Conservation (phyloP, 2,888 invertebrate genomes). For the Osmoderma eremita region DNA sequence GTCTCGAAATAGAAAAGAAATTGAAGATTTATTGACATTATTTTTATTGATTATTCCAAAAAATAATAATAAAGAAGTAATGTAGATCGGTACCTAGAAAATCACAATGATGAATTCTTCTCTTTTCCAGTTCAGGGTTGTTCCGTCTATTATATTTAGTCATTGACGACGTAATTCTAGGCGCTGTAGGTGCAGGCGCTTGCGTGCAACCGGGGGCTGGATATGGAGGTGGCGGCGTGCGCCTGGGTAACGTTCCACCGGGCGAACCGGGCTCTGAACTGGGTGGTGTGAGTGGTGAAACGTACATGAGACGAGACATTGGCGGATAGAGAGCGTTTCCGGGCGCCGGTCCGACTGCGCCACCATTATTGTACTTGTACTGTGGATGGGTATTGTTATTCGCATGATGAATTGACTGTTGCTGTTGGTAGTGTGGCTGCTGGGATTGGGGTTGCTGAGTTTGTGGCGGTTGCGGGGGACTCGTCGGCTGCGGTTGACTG, state of each 20-base stretch:
- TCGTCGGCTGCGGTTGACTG: slow-evolving; percentile 58
- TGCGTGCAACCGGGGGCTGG: slow-evolving; percentile 68
- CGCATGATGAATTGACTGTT: slow-evolving; percentile 56
- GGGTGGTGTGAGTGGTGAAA: slow-evolving; percentile 87
- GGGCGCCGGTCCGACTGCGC: slow-evolving; percentile 57
- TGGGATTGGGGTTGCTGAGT: slow-evolving; percentile 50
- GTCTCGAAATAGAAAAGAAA: not conserved
- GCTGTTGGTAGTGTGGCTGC: slow-evolving; percentile 64
- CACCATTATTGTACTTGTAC: slow-evolving; percentile 53
- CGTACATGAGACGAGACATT: slow-evolving; percentile 76
- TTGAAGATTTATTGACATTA: not conserved
- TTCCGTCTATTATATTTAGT: slow-evolving; percentile 90
- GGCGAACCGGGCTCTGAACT: slow-evolving; percentile 90
- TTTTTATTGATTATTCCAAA: slow-evolving; percentile 1
- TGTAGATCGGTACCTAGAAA: slow-evolving; percentile 78
- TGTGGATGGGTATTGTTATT: slow-evolving; percentile 56
- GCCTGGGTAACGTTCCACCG: slow-evolving; percentile 74
- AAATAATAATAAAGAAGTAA: not conserved
- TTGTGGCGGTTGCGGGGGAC: slow-evolving; percentile 55
- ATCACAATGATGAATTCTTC: slow-evolving; percentile 96
- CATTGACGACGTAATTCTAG: slow-evolving; percentile 43
- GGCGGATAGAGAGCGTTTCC: slow-evolving; percentile 66
- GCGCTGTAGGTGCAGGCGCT: slow-evolving; percentile 46
- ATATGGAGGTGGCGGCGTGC: slow-evolving; percentile 83
- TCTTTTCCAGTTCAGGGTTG: slow-evolving; percentile 95